Evolutionary conservation across 30 jellyfish, hydroid and myxozoan genomes (phyloP).

Genomic region (Mastigias papua): DNA sequence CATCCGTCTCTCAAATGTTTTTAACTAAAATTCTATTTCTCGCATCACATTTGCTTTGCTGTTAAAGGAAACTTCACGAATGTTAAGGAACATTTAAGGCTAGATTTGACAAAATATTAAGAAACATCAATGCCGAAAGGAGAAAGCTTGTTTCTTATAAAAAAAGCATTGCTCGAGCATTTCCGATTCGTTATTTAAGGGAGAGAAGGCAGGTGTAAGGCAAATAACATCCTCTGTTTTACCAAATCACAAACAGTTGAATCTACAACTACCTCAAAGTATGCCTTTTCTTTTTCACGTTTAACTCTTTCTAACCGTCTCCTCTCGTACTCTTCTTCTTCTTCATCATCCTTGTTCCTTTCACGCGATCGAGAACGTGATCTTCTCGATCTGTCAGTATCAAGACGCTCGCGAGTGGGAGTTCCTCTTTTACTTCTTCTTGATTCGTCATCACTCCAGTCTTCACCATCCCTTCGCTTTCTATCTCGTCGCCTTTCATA

Average conservation of each 20-base stretch:
- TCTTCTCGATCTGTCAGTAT: conserved; percentile 52
- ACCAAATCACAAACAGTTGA: not conserved
- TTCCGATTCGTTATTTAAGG: too few species aligned
- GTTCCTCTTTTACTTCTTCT: conserved; percentile 69
- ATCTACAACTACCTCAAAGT: conserved; percentile 70
- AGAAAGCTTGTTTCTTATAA: too few species aligned
- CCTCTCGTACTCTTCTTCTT: conserved; percentile 90
- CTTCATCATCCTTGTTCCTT: conserved; percentile 78
- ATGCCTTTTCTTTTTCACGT: conserved; percentile 83
- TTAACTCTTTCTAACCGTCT: conserved; percentile 89
- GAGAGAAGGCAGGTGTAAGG: too few species aligned
- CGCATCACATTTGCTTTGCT: not conserved
- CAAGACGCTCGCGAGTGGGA: conserved; percentile 72
- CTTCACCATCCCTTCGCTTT: conserved; percentile 76
- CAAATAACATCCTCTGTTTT: too few species aligned
- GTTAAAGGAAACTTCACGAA: too few species aligned
- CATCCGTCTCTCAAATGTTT: not conserved
- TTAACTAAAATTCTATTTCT: not conserved
- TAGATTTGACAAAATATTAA: not conserved
- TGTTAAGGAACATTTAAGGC: not conserved
- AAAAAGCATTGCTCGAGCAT: too few species aligned
- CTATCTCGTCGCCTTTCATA: conserved; percentile 82
- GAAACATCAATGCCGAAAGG: too few species aligned
- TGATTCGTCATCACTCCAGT: conserved; percentile 74
- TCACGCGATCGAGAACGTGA: conserved; percentile 85